Base-by-base conservation (phyloP, 1,140 invertebrate genomes). In the Eueides isabella region DNA sequence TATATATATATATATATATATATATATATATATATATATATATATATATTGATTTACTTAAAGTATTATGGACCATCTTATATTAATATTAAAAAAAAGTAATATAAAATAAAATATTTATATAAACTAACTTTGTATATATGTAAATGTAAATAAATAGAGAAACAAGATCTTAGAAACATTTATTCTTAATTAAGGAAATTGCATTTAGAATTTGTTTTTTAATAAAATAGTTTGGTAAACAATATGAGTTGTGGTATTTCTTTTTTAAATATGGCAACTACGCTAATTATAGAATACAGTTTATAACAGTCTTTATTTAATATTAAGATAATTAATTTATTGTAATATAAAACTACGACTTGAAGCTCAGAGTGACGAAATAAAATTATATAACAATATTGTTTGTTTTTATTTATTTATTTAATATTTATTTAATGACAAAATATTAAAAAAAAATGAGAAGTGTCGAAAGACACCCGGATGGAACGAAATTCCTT, bases 291-390 rank as follows among this genome's bases (percentile, higher is more conserved):
- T n/a, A n/a, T n/a, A n/a, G 48, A 26, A 55, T 23, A 55, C 41
- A 55, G 48, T 55, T 11, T 55, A 26, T 55, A 23, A 48, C 19
- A 55, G 11, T 55, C 12, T 55, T 30, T 31, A 23, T 61, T 55
- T 44, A 29, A 6, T 61, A 63, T 28, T 67, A 62, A 67, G 33
- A 62, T 61, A 67, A 67, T 62, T 73, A 73, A 73, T 67, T 73
- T 73, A 73, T 73, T 68, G 71, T 73, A 73, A 73, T 73, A 62
- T 73, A 41, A 67, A 66, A 64, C 66, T 30, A n/a, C 61, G 44
- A 61, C 29, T 61, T 73, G 65, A 67, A 61, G 65, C 64, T 67
- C 71, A 73, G 26, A 73, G 35, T 68, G 55, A 67, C 48, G 68
- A 38, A 69, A 29, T 64, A 74, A 74, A 65, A 14, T 66, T 74